Conservation (phyloP, 2,888 invertebrate species). For the Notocelia uddmanniana region DNA sequence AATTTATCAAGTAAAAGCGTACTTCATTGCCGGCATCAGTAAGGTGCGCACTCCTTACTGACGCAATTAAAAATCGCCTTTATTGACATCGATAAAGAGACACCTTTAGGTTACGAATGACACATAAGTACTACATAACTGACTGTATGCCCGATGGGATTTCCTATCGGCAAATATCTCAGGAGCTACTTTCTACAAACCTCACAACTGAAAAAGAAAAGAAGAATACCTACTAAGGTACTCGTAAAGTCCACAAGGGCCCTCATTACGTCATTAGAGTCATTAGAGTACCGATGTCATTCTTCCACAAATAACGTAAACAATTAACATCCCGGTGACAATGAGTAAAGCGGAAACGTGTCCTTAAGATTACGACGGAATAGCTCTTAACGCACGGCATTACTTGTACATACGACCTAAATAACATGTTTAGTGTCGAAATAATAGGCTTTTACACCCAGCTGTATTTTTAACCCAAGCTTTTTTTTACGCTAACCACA, state of each 20-base stretch:
- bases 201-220: no score
- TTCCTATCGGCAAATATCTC: background rate
- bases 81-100: no score
- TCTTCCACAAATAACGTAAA: conserved; percentile 44
- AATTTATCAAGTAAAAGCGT: no score
- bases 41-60: no score
- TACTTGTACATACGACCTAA: conserved; percentile 26
- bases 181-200: background rate
- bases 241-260: conserved; percentile 5
- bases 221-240: background rate
- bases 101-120: no score
- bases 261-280: conserved; percentile 29
- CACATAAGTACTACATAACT: background rate
- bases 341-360: conserved; percentile 44
- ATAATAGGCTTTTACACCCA: no score
- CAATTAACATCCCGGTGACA: conserved; percentile 43
- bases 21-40: no score
- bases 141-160: background rate
- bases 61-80: no score
- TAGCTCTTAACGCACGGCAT: conserved; percentile 18
- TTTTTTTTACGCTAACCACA: conserved; percentile 34
- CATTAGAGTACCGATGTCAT: conserved; percentile 37
- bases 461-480: conserved; percentile 33
- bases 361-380: conserved; percentile 39
- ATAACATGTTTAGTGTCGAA: conserved; percentile 35